Conservation (phyloP, 2,888 invertebrate species). For the Criorhina ranunculi region DNA sequence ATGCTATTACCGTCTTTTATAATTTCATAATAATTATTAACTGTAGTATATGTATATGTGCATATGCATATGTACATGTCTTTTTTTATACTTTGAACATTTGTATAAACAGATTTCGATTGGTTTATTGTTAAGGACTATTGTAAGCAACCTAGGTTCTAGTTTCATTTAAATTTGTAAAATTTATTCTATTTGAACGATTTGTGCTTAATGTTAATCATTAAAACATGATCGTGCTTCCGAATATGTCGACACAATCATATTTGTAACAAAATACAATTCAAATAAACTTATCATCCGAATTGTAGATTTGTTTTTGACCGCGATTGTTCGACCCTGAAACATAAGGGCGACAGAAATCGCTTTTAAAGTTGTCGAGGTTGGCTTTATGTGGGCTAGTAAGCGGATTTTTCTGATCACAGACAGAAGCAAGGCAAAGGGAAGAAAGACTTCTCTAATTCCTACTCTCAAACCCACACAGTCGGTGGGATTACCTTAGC, state of each 20-base stretch:
- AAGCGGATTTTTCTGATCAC: too few species aligned
- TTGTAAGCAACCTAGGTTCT: slow-evolving; percentile 23
- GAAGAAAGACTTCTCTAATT: too few species aligned
- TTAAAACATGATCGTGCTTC: slow-evolving; percentile 10
- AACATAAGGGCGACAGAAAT: too few species aligned
- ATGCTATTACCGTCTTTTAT: slow-evolving; percentile 3
- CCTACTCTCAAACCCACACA: too few species aligned
- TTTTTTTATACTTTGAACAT: slow-evolving; percentile 25
- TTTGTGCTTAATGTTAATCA: slow-evolving; percentile 16
- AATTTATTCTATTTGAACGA: not conserved
- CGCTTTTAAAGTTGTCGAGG: too few species aligned
- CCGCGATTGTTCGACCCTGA: too few species aligned
- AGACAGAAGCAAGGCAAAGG: too few species aligned
- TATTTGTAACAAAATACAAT: slow-evolving; percentile 46
- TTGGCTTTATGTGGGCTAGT: too few species aligned
- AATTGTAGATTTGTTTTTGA: not conserved
- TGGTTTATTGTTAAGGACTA: slow-evolving; percentile 25
- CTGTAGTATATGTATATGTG: not conserved
- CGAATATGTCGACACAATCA: slow-evolving; percentile 32
- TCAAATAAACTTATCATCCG: not conserved
- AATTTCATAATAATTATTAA: slow-evolving; percentile 7
- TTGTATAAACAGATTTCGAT: slow-evolving; percentile 24
- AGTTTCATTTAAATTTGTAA: slow-evolving; percentile 14
- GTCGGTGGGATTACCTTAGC: too few species aligned
- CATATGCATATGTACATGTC: not conserved